Evolutionary conservation across 2,797 vertebrate species (phyloP).

Genomic region (Myotis daubentonii): DNA sequence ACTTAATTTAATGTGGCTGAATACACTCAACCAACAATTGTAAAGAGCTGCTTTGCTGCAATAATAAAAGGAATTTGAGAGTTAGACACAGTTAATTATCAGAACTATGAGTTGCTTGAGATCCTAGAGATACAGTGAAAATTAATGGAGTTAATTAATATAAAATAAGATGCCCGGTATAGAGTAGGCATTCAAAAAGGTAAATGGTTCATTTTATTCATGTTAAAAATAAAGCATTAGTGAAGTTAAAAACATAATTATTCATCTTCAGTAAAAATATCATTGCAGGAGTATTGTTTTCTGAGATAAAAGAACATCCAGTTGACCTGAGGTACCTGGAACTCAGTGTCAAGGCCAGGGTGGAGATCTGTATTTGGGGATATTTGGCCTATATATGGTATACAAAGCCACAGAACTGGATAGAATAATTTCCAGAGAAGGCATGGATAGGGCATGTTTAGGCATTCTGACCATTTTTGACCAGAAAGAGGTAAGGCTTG

Average conservation of each 20-base stretch:
- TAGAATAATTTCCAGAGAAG: neutral
- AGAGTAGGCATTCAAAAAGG: slow-evolving; percentile 1
- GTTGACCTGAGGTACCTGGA: neutral
- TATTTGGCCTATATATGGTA: neutral
- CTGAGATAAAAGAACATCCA: neutral
- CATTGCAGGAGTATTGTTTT: neutral
- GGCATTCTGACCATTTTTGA: neutral
- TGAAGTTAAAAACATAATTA: slow-evolving; percentile 34
- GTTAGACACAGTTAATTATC: slow-evolving; percentile 48
- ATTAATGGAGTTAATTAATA: slow-evolving; percentile 57
- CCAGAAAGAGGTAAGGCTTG: neutral
- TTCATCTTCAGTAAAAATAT: slow-evolving; percentile 36
- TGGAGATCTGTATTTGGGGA: neutral
- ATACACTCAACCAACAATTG: neutral
- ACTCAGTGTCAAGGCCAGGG: neutral
- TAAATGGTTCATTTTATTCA: slow-evolving; percentile 28
- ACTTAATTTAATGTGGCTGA: slow-evolving; percentile 15
- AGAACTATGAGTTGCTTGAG: slow-evolving; percentile 55
- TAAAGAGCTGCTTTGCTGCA: slow-evolving; percentile 26
- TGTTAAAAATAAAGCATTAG: slow-evolving; percentile 46
- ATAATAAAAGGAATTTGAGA: slow-evolving; percentile 46
- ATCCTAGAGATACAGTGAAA: slow-evolving; percentile 14
- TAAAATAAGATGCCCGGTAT: slow-evolving; percentile 35
- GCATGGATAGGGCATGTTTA: neutral
- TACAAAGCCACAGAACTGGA: neutral